Evolutionary conservation across 2,888 invertebrate species (phyloP), one percentile per base, ranked within the genome.

Genomic region (Odontothrips loti): DNA sequence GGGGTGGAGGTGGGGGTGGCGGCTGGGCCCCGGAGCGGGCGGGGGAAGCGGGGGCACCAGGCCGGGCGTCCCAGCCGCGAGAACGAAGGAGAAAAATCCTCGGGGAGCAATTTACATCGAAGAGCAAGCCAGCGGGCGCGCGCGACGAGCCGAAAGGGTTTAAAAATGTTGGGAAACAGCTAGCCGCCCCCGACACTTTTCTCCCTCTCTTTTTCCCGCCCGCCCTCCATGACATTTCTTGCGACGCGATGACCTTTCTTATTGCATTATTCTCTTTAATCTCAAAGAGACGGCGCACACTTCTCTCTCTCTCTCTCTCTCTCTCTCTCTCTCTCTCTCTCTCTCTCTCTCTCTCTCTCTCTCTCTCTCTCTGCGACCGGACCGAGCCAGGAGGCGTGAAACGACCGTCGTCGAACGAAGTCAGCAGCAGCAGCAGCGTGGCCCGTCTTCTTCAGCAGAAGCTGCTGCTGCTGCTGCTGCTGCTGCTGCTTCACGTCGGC

Each of bases 271-370:
- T 80, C 29, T 15, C 68, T 80, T 80, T 47, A 48, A 78, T 75
- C 29, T 80, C 47, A 43, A 43, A 43, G 34, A 43, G 3, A 6
- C 34, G 17, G 68, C 34, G 34, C 34, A 6, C 34, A 43, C 34
- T 43, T 43, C 6, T 79, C 43, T 79, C 58, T 23, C 68, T 43
- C 43, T 75, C 68, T 80, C 58, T 79, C 58, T 81, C 81, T 79
- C 29, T 79, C 81, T 81, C 79, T 80, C 68, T 81, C 81, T 81
- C 47, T 81, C 48, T 80, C 80, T 81, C 79, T 80, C 79, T 48
- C 63, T 82, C 58, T 58, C 58, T 58, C 58, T 17, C 58, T 17
- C 58, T 58, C 58, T 58, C 58, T 58, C 58, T 58, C 58, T 17
- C 58, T 58, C 58, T 51, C 2, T 4, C 51, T 8, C 51, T 51